A percentile compares a stretch with the other conserved stretches of the same genome.
phyloP scores from a whole-genome alignment of 2,797 vertebrate genomes.

The Gouania willdenowi region DNA sequence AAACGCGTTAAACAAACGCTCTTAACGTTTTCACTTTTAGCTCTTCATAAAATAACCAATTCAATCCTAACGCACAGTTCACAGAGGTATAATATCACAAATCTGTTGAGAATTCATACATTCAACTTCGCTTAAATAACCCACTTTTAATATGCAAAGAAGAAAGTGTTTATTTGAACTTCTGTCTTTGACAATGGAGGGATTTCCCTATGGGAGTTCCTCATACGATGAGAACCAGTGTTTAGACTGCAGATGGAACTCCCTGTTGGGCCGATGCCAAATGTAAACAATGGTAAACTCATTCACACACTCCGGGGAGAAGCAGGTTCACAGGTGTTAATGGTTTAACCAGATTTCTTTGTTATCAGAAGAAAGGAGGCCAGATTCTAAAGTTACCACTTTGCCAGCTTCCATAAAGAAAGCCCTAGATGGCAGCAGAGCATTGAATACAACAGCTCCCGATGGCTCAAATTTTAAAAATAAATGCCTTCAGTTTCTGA shows the following conservation, averaged over 20 bases:
- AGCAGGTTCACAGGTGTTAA: constrained; percentile 18
- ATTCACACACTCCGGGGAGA: constrained; percentile 30
- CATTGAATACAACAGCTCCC: background rate
- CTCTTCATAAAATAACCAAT: constrained; percentile 1
- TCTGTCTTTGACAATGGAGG: constrained; percentile 30
- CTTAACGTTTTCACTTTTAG: constrained; percentile 1
- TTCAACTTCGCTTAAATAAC: constrained; percentile 19
- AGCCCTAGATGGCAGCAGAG: constrained; percentile 61
- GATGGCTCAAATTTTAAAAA: too few species aligned
- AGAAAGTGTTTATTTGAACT: constrained; percentile 65
- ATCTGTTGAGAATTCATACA: constrained; percentile 12
- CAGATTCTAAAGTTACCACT: background rate
- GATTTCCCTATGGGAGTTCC: constrained; percentile 27
- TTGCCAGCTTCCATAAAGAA: background rate
- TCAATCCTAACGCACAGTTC: constrained; percentile 13
- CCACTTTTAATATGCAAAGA: constrained; percentile 29
- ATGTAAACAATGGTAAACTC: constrained; percentile 61
- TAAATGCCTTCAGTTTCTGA: constrained; percentile 55
- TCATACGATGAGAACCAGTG: constrained; percentile 51
- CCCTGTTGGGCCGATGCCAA: constrained; percentile 48
- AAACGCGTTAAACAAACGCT: constrained; percentile 5
- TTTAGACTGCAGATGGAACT: constrained; percentile 61
- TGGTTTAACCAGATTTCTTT: constrained; percentile 27
- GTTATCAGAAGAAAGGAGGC: constrained; percentile 8
- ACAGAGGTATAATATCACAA: constrained; percentile 14